Base-by-base conservation (phyloP, 2,113 vertebrate species). In the Microcebus lehilahytsara region DNA sequence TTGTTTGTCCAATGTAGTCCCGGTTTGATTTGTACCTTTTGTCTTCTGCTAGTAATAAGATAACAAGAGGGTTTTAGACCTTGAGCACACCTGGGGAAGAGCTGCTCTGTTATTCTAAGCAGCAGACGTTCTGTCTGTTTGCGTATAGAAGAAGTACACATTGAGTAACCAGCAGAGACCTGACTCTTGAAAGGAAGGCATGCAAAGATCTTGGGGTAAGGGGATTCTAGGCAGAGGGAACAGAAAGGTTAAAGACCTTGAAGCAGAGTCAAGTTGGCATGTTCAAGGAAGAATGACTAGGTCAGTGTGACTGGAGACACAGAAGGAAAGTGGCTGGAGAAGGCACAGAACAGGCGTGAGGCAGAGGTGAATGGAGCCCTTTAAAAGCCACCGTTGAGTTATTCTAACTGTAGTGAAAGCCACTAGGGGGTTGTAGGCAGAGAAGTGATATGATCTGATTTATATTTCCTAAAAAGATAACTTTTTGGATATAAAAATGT, bases 11-110 rank as follows among this genome's bases (percentile, higher is more conserved):
- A 16, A 3, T 10, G 27, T 11, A n/a, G 25, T 75, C 71, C 46
- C n/a, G 62, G 58, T 77, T 89, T 95, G 79, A 93, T 85, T 96
- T 89, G 85, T 66, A 49, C 30, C 30, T 87, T 86, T 66, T 32
- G 34, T 89, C 88, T 78, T 85, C 93, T 91, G 72, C 9, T 81
- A 83, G 17, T 62, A 80, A 77, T 91, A 87, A 85, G 32, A 78
- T 71, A 95, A 69, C 77, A 67, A 66, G 69, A 53, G 23, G 60
- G 11, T 42, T 72, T 90, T 49, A 85, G 86, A 46, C 51, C 53
- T 93, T 75, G 79, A 46, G 84, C 69, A 80, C 84, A 53, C n/a
- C 69, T 83, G 67, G 78, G 62, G 11, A 94, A 86, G 80, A 77
- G 46, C 56, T 53, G 23, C 37, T 42, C 60, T 69, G 23, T 71